Evolutionary conservation across 2,888 invertebrate genomes (phyloP), one percentile per base, ranked within the genome.

Genomic region (Meteorus cinctellus): DNA sequence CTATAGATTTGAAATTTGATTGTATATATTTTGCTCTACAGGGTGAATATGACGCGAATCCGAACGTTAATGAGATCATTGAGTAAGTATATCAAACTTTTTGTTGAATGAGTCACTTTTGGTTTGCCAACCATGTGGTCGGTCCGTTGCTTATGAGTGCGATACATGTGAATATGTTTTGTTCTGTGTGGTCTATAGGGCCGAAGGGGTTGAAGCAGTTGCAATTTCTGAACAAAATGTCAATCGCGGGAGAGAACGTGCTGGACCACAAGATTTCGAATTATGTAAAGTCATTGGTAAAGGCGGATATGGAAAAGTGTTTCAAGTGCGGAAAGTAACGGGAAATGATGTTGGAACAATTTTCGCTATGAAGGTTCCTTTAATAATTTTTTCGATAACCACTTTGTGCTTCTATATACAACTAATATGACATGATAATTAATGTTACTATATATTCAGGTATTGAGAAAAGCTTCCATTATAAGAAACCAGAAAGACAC

Each of bases 161-260:
- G 5, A 29, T 55, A 45, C 27, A 41, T 41, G 34, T 65, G 29
- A 14, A 6, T 48, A 27, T 27, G 12, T 10, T 67, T 67, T 45
- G 24, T 60, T 6, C 27, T 31, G 65, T 62, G 29, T 41, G 51
- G 19, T 77, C 78, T 68, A 24, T 45, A 88, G 88, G 72, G 77
- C 86, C 60, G 94, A 93, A 78, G 93, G 92, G 82, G 90, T 94
- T 77, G 95, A 95, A 89, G 93, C 93, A 5, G 91, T 95, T 66
- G 92, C 93, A 81, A 89, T 96, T 80, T 92, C 93, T 19, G 95
- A 95, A 82, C 92, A 92, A 83, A 94, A 92, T 83, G 94, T 98
- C 12, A 98, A 98, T 90, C 96, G 96, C 41, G 96, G 96, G 3
- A 93, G 94, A 86, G 95, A 96, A 84, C 96, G 96, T 86, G 94